Conservation (phyloP, 2,888 invertebrate genomes). For the Malacosoma neustria region DNA sequence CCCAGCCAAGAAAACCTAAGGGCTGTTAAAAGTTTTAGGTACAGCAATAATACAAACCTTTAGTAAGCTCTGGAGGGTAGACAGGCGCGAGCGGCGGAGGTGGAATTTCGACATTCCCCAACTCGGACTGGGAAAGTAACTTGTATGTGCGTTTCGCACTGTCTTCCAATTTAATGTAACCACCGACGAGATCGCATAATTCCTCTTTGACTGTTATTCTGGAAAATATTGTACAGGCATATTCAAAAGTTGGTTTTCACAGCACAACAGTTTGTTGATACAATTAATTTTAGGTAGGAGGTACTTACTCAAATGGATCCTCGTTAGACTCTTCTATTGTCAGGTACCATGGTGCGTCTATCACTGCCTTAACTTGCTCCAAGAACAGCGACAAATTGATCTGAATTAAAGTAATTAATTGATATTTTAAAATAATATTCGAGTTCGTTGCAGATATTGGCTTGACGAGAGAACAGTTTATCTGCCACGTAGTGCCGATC, state of each 20-base stretch:
- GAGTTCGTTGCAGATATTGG: too few species aligned
- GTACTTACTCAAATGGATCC: slow-evolving; percentile 42
- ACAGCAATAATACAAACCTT: too few species aligned
- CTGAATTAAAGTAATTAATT: too few species aligned
- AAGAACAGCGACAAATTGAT: slow-evolving; percentile 39
- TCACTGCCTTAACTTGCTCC: slow-evolving; percentile 39
- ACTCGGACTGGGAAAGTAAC: slow-evolving; percentile 34
- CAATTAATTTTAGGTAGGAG: too few species aligned
- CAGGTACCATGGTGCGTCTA: slow-evolving; percentile 49
- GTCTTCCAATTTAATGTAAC: slow-evolving; percentile 55
- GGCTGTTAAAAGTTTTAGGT: too few species aligned
- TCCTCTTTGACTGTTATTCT: slow-evolving; percentile 57
- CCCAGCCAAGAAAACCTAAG: too few species aligned
- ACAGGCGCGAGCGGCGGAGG: slow-evolving; percentile 43
- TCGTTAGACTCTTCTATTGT: slow-evolving; percentile 29
- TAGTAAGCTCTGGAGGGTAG: slow-evolving; percentile 48
- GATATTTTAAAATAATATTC: too few species aligned
- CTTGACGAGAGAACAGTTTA: too few species aligned
- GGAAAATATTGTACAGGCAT: too few species aligned
- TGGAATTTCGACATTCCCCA: slow-evolving; percentile 52
- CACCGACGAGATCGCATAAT: slow-evolving; percentile 38
- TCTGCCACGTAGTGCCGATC: too few species aligned
- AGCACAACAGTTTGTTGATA: too few species aligned
- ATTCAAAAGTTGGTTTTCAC: too few species aligned
- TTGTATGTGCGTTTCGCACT: slow-evolving; percentile 38